Evolutionary conservation across 2,113 vertebrate species (phyloP).

Genomic region (Mastomys coucha): DNA sequence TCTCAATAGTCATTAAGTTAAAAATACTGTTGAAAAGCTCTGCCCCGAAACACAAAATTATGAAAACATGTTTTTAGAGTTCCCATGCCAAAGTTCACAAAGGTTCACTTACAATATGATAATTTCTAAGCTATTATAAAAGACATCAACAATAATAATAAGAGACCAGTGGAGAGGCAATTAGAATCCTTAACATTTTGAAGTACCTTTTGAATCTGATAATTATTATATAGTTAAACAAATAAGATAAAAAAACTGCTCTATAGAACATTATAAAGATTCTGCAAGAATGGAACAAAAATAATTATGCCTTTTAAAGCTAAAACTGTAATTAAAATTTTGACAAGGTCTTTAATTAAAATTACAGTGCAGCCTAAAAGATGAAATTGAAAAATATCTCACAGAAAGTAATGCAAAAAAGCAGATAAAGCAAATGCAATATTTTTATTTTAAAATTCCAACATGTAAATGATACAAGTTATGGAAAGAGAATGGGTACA

Average conservation of each 20-base stretch:
- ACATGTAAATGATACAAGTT: not conserved
- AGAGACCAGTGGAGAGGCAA: not conserved
- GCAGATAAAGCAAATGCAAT: not conserved
- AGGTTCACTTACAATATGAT: not conserved
- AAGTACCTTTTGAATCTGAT: not conserved
- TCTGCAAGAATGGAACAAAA: not conserved
- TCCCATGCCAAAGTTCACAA: not conserved
- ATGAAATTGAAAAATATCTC: not conserved
- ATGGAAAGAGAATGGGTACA: not conserved
- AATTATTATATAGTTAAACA: not conserved
- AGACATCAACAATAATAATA: not conserved
- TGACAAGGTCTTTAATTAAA: not conserved
- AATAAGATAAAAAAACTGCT: not conserved
- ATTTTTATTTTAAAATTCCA: not conserved
- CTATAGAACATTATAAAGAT: not conserved
- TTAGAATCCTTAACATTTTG: not conserved
- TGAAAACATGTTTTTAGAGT: not conserved
- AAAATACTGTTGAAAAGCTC: not conserved
- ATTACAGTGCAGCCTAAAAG: not conserved
- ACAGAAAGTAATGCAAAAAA: not conserved
- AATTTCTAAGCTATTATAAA: not conserved
- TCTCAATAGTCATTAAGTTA: not conserved
- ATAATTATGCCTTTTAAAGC: not conserved
- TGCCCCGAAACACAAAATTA: not conserved
- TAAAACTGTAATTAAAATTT: not conserved